Conservation (phyloP, 2,113 vertebrate genomes). For the Cololabis saira region DNA sequence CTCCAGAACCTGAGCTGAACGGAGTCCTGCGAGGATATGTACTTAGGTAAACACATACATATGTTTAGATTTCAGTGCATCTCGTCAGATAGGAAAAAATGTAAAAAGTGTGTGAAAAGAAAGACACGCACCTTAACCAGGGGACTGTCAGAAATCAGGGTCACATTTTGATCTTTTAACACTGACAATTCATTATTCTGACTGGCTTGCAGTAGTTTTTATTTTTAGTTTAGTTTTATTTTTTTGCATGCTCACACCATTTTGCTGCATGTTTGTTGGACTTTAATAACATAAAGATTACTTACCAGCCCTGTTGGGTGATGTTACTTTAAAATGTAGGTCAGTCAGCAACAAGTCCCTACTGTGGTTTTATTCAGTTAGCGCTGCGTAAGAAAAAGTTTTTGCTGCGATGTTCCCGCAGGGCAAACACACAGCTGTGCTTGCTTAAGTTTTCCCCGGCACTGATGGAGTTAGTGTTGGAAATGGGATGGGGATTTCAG, state of each 20-base stretch:
- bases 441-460: too few relatives aligned
- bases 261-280: not conserved
- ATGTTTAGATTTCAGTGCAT: not conserved
- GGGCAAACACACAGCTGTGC: not conserved
- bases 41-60: constrained; percentile 82
- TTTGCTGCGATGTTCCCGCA: too few relatives aligned
- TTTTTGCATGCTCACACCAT: not conserved
- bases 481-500: too few relatives aligned
- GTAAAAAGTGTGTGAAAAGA: too few relatives aligned
- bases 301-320: not conserved
- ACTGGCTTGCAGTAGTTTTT: not conserved
- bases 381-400: too few relatives aligned
- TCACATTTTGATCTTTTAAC: not conserved
- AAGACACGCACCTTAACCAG: too few relatives aligned
- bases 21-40: constrained; percentile 92
- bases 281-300: not conserved
- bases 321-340: too few relatives aligned
- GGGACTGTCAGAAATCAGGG: not conserved
- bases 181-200: not conserved
- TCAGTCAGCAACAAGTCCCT: too few relatives aligned
- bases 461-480: too few relatives aligned
- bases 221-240: not conserved
- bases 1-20: constrained; percentile 92
- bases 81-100: not conserved
- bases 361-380: too few relatives aligned